Base-by-base conservation (phyloP, 2,113 vertebrate genomes). In the human region DNA sequence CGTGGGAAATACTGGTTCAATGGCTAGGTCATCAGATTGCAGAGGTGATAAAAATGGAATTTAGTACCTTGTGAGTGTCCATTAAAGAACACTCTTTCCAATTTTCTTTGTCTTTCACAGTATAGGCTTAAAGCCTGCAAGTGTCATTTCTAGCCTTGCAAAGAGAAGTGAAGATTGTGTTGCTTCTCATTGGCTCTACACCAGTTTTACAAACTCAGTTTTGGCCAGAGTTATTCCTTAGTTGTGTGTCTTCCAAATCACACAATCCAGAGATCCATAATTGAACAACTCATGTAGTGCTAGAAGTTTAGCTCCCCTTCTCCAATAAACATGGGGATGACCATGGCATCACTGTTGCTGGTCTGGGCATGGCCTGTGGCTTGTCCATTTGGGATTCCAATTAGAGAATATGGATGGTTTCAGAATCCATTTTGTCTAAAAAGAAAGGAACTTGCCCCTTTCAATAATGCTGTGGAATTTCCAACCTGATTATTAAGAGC, bases 381-480 rank as follows among this genome's bases (percentile, higher is more conserved):
- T 96, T 25, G 1, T 79, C 82, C 18, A 61, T 70, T 38, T 43
- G 70, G 32, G 59, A 95, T 27, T 79, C 43, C 84, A 93, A 70
- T 97, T 92, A 93, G 55, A 94, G 52, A 90, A 90, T 90, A 76
- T 50, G 16, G 89, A 93, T 64, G 14, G 57, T 52, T 96, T 94
- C 80, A 96, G 90, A 83, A 94, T 84, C 78, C 81, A 96, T 96
- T 96, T 93, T 89, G 59, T 94, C 55, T 94, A 83, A 94, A 93
- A 38, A 17, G 35, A 91, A 97, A 84, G 61, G 94, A n/a, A 93
- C 32, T 89, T 97, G 32, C 48, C 76, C 30, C 45, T 97, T 96
- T 97, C 88, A 89, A 89, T 89, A 98, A 91, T 94, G 66, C 96
- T 52, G 17, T 94, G 90, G 88, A 98, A 96, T 97, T 98, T 97